Conservation (phyloP, 2,113 vertebrate species). For the Xenus cinereus region DNA sequence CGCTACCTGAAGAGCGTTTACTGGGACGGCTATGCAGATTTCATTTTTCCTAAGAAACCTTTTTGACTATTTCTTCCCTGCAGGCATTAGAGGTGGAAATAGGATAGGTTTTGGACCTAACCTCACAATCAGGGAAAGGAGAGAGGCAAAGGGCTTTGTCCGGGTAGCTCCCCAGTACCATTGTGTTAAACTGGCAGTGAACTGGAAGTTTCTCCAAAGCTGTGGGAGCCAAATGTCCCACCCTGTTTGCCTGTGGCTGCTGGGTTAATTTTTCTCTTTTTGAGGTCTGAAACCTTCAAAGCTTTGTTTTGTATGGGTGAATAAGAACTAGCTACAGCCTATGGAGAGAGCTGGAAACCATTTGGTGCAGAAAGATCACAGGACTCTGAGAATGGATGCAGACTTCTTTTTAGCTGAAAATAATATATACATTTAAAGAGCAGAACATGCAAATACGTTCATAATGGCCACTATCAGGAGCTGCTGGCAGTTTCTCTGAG, state of each 20-base stretch:
- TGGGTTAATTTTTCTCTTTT: not conserved
- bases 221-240: not conserved
- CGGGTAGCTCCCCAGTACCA: not conserved
- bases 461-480: not conserved
- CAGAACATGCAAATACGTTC: not conserved
- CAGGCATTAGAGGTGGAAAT: not conserved
- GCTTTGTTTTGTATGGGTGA: not conserved
- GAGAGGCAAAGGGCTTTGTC: not conserved
- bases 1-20: not conserved
- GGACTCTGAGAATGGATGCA: not conserved
- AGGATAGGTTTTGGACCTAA: not conserved
- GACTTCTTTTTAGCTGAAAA: slow-evolving; percentile 13
- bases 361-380: not conserved
- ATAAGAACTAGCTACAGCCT: not conserved
- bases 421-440: not conserved
- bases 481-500: not conserved
- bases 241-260: not conserved
- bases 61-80: not conserved
- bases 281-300: slow-evolving; percentile 4
- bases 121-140: not conserved
- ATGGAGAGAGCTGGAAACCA: not conserved
- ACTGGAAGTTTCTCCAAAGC: not conserved
- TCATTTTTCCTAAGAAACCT: not conserved
- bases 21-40: not conserved
- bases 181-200: not conserved